Conservation (phyloP, 2,888 invertebrate genomes). For the Drosophila pseudotalamancana region DNA sequence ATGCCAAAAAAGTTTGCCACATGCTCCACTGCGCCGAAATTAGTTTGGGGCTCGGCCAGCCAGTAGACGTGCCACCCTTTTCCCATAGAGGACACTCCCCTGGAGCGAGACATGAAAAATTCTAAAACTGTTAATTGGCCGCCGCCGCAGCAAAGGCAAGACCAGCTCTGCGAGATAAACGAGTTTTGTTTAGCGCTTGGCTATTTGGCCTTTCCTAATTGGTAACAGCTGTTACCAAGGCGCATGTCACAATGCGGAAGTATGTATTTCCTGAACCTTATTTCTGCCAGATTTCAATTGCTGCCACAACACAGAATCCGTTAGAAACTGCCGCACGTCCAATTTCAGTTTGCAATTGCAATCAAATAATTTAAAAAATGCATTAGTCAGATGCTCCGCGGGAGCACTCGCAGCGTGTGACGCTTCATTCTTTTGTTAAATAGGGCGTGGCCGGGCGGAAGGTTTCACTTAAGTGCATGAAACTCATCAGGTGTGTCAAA, state of each 20-base stretch:
- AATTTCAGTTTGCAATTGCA: slow-evolving; percentile 35
- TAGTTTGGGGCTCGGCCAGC: slow-evolving; percentile 64
- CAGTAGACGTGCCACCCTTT: background rate
- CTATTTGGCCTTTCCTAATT: slow-evolving; percentile 45
- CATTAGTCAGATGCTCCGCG: slow-evolving; percentile 38
- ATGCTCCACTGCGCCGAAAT: slow-evolving; percentile 67
- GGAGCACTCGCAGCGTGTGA: slow-evolving; percentile 4
- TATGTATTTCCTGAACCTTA: background rate
- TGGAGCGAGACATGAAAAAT: slow-evolving; percentile 34
- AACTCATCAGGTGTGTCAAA: slow-evolving; percentile 76
- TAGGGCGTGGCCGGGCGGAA: slow-evolving; percentile 9
- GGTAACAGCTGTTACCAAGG: slow-evolving; percentile 22
- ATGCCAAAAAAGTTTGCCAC: slow-evolving; percentile 70
- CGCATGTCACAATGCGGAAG: background rate
- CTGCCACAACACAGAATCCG: background rate
- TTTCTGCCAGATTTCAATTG: slow-evolving; percentile 4
- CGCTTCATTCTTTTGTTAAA: slow-evolving; percentile 22
- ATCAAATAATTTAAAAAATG: slow-evolving; percentile 59
- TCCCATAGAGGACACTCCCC: background rate
- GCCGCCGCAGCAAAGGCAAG: slow-evolving; percentile 39
- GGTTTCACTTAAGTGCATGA: slow-evolving; percentile 54
- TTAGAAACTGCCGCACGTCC: slow-evolving; percentile 1
- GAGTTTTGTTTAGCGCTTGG: slow-evolving; percentile 24
- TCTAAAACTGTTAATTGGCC: slow-evolving; percentile 74
- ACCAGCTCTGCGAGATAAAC: slow-evolving; percentile 4